Conservation (phyloP, 2,888 invertebrate genomes). For the Bembecia ichneumoniformis region DNA sequence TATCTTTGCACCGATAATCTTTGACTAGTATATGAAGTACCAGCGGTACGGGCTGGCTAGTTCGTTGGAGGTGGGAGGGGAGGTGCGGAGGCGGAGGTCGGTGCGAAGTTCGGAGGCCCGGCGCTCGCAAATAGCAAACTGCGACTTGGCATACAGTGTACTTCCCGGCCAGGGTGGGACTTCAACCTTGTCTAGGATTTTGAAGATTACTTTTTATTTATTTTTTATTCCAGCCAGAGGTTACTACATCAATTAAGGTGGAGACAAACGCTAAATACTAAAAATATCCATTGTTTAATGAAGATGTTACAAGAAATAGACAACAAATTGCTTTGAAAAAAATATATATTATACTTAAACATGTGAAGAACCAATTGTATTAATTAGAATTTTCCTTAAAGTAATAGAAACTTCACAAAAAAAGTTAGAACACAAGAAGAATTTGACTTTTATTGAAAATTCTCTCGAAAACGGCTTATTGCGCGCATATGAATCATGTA, state of each 20-base stretch:
- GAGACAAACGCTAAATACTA: too few relatives aligned
- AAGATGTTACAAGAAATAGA: too few relatives aligned
- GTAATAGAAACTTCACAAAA: too few relatives aligned
- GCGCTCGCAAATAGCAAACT: conserved; percentile 62
- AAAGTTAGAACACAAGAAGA: too few relatives aligned
- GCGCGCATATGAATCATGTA: too few relatives aligned
- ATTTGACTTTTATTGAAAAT: too few relatives aligned
- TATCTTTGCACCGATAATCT: conserved; percentile 21
- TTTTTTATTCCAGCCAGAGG: background rate
- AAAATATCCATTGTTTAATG: too few relatives aligned
- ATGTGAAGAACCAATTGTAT: too few relatives aligned
- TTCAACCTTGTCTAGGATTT: conserved; percentile 12
- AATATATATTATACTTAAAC: too few relatives aligned
- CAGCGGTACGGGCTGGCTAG: conserved; percentile 26
- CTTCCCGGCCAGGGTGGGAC: conserved; percentile 47
- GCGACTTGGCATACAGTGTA: conserved; percentile 61
- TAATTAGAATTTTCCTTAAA: too few relatives aligned
- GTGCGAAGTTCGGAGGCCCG: conserved; percentile 39
- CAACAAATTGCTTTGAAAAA: too few relatives aligned
- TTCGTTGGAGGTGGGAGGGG: conserved; percentile 13
- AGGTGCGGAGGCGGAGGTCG: conserved; percentile 22
- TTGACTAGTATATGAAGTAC: conserved; percentile 34
- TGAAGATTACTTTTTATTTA: background rate
- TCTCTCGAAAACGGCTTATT: too few relatives aligned
- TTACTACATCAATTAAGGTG: background rate